Evolutionary conservation across 2,888 invertebrate species (phyloP), one percentile per base, ranked within the genome.

Genomic region (Patella ulyssiponensis): DNA sequence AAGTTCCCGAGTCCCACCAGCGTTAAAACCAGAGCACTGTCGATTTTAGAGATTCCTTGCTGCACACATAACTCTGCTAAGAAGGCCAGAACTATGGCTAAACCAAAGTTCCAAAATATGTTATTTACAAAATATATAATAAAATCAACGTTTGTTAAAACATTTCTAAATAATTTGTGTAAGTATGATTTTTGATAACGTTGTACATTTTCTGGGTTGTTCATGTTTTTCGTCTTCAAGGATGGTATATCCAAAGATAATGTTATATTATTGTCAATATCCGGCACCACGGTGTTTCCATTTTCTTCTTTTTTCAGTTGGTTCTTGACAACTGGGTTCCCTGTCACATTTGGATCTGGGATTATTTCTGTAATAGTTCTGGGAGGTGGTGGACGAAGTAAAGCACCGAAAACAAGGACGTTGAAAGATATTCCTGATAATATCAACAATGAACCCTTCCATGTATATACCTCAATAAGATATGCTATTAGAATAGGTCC

Each of bases 371-470:
- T 71, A 73, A 75, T n/a, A 5, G 76, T 53, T 56, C 33, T 44
- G 73, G 76, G 75, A 27, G 85, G 85, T 54, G 86, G 78, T 11
- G 86, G 86, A 17, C 82, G 74, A 5, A 88, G 76, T 4, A 88
- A 77, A 11, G 84, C 84, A 27, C 83, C 81, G 58, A 87, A 84
- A 12, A 87, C 80, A 33, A 87, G 77, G 9, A 82, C 79, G 77
- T 88, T 85, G 4, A 87, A 74, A 73, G 83, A 84, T 23, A 88
- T 69, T 2, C 87, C 88, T 11, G 86, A 80, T 17, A 86, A 73
- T 27, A 88, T 81, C n/a, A 85, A 82, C n/a, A 88, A 51, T 1
- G 88, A 87, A 33, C 88, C 88, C 51, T 83, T 77, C 88, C 88
- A 88, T 11, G 86, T 85, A 76, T 85, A 88, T 44, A 80, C 80